Conservation (phyloP, 37 sponge, comb jelly and placozoan species). For the Mnemiopsis leidyi region DNA sequence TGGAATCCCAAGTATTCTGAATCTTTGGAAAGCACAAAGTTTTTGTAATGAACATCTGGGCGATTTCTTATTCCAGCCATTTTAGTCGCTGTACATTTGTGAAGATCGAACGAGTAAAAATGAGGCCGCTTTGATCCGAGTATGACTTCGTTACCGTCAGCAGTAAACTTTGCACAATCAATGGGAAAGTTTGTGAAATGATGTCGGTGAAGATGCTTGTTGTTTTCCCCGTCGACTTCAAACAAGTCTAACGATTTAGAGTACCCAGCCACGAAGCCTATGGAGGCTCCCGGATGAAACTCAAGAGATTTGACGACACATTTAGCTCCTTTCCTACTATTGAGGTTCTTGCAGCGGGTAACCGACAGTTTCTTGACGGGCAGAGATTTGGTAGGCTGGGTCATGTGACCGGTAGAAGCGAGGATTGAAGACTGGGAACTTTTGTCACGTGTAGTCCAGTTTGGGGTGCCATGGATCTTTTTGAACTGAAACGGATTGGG, state of each 20-base stretch:
- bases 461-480: constrained; percentile 57
- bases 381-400: constrained; percentile 46
- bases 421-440: constrained; percentile 19
- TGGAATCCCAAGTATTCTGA: constrained; percentile 20
- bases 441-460: background rate
- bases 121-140: constrained; percentile 58
- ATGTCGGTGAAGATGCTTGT: constrained; percentile 59
- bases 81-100: constrained; percentile 38
- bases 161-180: constrained; percentile 38
- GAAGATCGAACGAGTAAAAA: constrained; percentile 54
- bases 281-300: constrained; percentile 14
- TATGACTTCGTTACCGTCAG: background rate
- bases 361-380: constrained; percentile 13
- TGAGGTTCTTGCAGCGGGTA: constrained; percentile 56
- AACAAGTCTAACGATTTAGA: constrained; percentile 42
- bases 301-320: constrained; percentile 45
- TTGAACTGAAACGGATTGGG: background rate
- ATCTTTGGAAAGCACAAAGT: background rate
- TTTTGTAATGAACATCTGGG: constrained; percentile 47
- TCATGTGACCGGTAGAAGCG: constrained; percentile 23
- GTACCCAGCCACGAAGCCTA: constrained; percentile 39
- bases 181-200: constrained; percentile 50
- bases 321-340: constrained; percentile 14
- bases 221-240: constrained; percentile 57
- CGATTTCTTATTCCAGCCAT: constrained; percentile 52